Base-by-base conservation (phyloP, 64 coral and sea anemone species). In the Orbicella faveolata region DNA sequence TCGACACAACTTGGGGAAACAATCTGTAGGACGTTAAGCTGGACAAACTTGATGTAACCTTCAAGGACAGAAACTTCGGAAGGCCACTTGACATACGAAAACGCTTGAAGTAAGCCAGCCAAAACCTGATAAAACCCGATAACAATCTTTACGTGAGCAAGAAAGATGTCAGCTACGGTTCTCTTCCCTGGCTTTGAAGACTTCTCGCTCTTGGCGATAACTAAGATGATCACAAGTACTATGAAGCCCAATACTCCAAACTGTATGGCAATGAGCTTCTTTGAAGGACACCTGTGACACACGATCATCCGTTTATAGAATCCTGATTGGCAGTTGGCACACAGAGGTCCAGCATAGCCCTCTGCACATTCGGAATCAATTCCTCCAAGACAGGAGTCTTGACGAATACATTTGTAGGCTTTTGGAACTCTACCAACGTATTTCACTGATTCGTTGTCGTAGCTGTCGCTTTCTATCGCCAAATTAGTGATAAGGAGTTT, bases 61-160 rank as follows among this genome's bases (percentile, higher is more conserved):
- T 30, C 62, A 52, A 90, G 30, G 12, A 66, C 19, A 35, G 37
- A 55, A 52, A 90, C 36, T 48, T 57, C 35, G 20, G 34, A 35
- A 1, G 75, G 76, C 75, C 75, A 81, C 5, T 73, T 34, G 0
- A 81, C 26, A 48, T 81, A 79, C 10, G 61, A 44, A 26, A 90
- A 80, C 7, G 65, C 61, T 53, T 67, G 76, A 18, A 79, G 36
- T 6, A 73, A 52, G 20, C 66, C 77, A 18, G 88, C 57, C 13
- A 68, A 44, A 17, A 90, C 76, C 54, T 90, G 88, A 51, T 90
- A 90, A 57, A 90, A 90, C 19, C 88, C 88, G 34, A 90, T 76
- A 30, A 90, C 25, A 48, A 90, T 90, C 62, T 90, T 90, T 5
- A 81, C 41, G 17, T 79, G 61, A 10, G 88, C 76, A 6, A 90